Conservation (phyloP, 2,797 vertebrate species). For the Danio tinwini region DNA sequence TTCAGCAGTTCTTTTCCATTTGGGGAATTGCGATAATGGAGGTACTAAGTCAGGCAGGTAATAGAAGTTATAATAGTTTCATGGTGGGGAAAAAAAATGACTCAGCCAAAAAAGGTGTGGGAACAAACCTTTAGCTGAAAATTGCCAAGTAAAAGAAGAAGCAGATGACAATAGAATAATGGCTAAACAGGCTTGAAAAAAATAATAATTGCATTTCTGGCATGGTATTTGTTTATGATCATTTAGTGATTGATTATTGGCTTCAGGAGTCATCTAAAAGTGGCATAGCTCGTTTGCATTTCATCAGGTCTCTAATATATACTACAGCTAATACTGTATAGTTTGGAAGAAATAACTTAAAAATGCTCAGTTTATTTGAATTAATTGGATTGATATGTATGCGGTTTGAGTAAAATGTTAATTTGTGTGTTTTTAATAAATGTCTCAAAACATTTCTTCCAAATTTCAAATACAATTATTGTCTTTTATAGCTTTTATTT, state of each 20-base stretch:
- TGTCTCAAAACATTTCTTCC: too few relatives aligned
- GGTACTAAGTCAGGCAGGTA: conserved; percentile 62
- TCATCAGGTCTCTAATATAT: not conserved
- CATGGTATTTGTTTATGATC: not conserved
- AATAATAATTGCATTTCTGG: not conserved
- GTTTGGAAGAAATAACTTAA: too few relatives aligned
- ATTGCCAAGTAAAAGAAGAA: conserved; percentile 4
- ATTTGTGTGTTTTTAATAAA: too few relatives aligned
- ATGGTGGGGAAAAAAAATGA: conserved; percentile 25
- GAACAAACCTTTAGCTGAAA: conserved; percentile 25
- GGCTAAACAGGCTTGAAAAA: not conserved
- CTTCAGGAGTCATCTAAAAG: not conserved
- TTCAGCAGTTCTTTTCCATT: conserved; percentile 54
- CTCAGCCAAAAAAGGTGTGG: conserved; percentile 34
- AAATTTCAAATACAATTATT: too few relatives aligned
- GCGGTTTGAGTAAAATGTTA: too few relatives aligned
- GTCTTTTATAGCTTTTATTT: too few relatives aligned
- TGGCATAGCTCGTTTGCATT: not conserved
- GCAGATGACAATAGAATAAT: conserved; percentile 26
- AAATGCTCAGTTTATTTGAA: too few relatives aligned
- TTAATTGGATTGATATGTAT: too few relatives aligned
- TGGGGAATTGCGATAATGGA: conserved; percentile 61
- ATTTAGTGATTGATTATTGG: not conserved
- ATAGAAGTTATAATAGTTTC: conserved; percentile 46
- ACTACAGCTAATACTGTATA: too few relatives aligned